A percentile compares a stretch with the other conserved stretches of the same genome.
Evolutionary conservation across 2,888 invertebrate genomes (phyloP).

Genomic region (Strigamia maritima): DNA sequence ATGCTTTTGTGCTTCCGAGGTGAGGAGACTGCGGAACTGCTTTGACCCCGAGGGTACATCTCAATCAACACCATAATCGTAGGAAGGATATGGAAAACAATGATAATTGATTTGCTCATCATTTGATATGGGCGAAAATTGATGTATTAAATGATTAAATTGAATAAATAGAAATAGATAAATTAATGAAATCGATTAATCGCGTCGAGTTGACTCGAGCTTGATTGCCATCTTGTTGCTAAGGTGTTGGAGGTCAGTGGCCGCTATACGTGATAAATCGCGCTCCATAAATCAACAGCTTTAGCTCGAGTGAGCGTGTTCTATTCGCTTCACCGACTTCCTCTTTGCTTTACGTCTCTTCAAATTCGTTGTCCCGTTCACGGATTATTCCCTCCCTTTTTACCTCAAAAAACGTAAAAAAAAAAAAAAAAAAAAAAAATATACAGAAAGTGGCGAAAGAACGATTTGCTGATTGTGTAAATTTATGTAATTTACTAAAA

Average conservation of each 20-base stretch:
- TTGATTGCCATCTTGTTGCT: slow-evolving; percentile 20
- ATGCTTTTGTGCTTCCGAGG: slow-evolving; percentile 31
- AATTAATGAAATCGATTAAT: slow-evolving; percentile 16
- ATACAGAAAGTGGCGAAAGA: no score
- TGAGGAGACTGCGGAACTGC: slow-evolving; percentile 21
- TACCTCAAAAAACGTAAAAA: not conserved
- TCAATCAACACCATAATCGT: slow-evolving; percentile 26
- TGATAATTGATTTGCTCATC: not conserved
- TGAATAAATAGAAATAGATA: not conserved
- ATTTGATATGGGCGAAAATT: not conserved
- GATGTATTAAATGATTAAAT: not conserved
- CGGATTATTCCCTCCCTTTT: slow-evolving; percentile 8
- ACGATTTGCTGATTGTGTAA: no score
- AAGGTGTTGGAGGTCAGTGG: slow-evolving; percentile 31
- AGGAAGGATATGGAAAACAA: not conserved
- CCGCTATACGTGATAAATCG: slow-evolving; percentile 31
- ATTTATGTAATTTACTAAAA: no score
- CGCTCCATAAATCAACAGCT: slow-evolving; percentile 34
- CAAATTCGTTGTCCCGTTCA: slow-evolving; percentile 24
- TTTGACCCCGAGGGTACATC: slow-evolving; percentile 18
- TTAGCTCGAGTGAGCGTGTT: slow-evolving; percentile 18
- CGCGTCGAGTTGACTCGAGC: not conserved
- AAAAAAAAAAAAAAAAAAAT: not conserved
- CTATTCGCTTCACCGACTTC: slow-evolving; percentile 28
- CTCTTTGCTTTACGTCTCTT: not conserved